Evolutionary conservation across 2,113 vertebrate genomes (phyloP).

Genomic region (Capra hircus): DNA sequence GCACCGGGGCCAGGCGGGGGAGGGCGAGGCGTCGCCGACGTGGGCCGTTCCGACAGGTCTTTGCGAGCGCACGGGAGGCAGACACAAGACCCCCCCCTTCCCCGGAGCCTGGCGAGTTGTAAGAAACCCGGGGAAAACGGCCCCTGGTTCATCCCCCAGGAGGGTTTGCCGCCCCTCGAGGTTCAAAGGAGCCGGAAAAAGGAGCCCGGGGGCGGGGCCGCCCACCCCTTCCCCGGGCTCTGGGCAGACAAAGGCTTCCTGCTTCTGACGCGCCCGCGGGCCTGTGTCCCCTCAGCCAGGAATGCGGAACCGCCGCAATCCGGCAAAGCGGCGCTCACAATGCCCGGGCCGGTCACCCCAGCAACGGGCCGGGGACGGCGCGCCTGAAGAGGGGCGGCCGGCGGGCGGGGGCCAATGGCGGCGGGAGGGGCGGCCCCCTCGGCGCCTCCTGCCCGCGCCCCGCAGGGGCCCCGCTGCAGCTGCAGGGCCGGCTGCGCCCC

Average conservation of each 20-base stretch:
- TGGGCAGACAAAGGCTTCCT: constrained; percentile 77
- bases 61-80: not conserved
- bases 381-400: not conserved
- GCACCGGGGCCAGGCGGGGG: not conserved
- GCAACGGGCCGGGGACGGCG: constrained; percentile 72
- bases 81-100: constrained; percentile 26
- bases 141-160: constrained; percentile 39
- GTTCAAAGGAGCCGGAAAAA: constrained; percentile 45
- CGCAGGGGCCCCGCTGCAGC: not conserved
- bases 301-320: constrained; percentile 83
- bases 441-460: constrained; percentile 8
- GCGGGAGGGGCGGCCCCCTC: constrained; percentile 7
- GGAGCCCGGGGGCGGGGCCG: constrained; percentile 64
- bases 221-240: constrained; percentile 80
- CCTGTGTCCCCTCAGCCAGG: constrained; percentile 68
- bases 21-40: not conserved
- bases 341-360: constrained; percentile 66
- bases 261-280: constrained; percentile 44
- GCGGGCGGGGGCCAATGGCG: constrained; percentile 32
- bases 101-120: not conserved
- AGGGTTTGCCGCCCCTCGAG: not conserved
- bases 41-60: not conserved
- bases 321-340: constrained; percentile 67
- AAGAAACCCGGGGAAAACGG: not conserved
- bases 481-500: not conserved